Evolutionary conservation across 2,113 vertebrate genomes (phyloP).

Genomic region (Struthio camelus): DNA sequence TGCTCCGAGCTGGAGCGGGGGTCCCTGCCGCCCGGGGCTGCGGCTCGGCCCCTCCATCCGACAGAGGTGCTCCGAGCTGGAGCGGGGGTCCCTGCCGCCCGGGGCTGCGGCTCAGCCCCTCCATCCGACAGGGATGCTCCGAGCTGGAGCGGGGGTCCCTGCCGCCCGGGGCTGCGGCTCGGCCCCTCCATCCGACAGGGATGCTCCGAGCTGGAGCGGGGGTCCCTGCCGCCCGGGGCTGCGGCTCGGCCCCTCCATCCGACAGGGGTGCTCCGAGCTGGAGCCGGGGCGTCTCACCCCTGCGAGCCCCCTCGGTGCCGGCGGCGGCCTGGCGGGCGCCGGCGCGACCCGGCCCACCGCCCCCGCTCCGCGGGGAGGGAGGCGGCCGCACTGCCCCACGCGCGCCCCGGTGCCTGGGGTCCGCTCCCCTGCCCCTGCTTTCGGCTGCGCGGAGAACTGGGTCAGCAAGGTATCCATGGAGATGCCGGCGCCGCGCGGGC

Average conservation of each 20-base stretch:
- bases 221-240: neutral
- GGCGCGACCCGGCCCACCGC: neutral
- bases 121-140: neutral
- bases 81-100: neutral
- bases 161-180: too few relatives aligned
- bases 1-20: neutral
- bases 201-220: neutral
- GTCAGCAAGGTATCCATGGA: slow-evolving; percentile 83
- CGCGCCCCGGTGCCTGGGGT: too few relatives aligned
- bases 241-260: neutral
- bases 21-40: neutral
- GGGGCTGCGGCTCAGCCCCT: neutral
- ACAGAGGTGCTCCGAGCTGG: neutral
- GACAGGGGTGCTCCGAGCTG: neutral
- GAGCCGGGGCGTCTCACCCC: neutral
- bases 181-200: neutral
- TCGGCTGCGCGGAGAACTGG: slow-evolving; percentile 79
- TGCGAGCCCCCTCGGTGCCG: too few relatives aligned
- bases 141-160: neutral
- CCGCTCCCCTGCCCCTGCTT: neutral
- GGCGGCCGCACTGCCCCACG: too few relatives aligned
- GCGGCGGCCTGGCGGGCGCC: too few relatives aligned
- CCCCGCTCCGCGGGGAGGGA: neutral
- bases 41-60: neutral
- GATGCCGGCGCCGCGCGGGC: slow-evolving; percentile 73